Base-by-base conservation (phyloP, 2,797 vertebrate genomes). In the Bufotes viridis region DNA sequence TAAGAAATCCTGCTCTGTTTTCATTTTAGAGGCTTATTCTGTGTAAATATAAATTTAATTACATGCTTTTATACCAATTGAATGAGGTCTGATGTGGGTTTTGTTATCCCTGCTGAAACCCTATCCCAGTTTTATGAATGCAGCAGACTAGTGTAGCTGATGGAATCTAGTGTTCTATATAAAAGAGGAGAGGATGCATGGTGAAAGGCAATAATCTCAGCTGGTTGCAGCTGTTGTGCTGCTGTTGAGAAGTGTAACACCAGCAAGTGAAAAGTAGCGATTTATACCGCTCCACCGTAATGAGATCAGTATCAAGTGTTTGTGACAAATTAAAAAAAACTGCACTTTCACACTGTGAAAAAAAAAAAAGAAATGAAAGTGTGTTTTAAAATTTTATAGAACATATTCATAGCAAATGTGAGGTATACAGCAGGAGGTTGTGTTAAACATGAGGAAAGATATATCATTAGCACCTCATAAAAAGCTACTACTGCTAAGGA, bases 81-180 rank as follows among this genome's bases (percentile, higher is more conserved):
- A 57, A 88, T 80, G 55, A 83, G 55, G 20, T 78, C 81, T 78
- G 72, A 78, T 78, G 60, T 85, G 42, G 76, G 74, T 86, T 84
- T 86, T 84, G 34, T 63, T 89, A 83, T 83, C 42, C 74, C 55
- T 65, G 12, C 18, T 83, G 88, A 82, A 86, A 89, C 76, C 24
- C 72, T 80, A 87, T 80, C 75, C 58, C 18, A 80, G 74, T n/a
- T 79, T 89, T 83, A 83, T 86, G 74, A 87, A 83, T 92, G 82
- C 90, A 92, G 92, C 90, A 91, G 91, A 91, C 80, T 83, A 51
- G 18, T 91, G 91, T 90, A 91, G 91, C 92, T 92, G 90, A 15
- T 87, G 22, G 87, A 89, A 81, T 92, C 88, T 91, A 75, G 88
- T 90, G 24, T 78, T 26, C 76, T 89, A 58, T 91, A 83, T 82